Conservation (phyloP, 2,113 vertebrate species). For the Lepisosteus oculatus region DNA sequence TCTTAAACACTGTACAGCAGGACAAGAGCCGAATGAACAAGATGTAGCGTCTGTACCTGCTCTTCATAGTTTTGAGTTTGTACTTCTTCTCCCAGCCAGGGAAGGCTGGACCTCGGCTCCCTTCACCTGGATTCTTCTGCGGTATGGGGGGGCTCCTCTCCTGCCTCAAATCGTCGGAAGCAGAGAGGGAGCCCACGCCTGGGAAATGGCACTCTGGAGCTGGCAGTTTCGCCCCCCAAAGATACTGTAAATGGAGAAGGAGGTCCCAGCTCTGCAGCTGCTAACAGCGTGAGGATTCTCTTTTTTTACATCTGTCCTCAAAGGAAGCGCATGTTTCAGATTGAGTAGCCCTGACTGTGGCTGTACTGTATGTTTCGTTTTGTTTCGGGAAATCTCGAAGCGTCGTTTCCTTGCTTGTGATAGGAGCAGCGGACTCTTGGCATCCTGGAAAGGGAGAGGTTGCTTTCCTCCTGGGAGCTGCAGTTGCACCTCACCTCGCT, state of each 20-base stretch:
- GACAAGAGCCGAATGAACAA: too few relatives aligned
- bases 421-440: too few relatives aligned
- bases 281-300: neutral
- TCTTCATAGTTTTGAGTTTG: neutral
- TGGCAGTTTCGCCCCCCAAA: neutral
- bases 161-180: neutral
- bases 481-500: too few relatives aligned
- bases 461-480: too few relatives aligned
- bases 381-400: too few relatives aligned
- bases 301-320: neutral
- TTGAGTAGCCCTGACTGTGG: neutral
- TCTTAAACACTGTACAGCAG: neutral
- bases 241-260: neutral
- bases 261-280: neutral
- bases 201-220: neutral
- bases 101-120: neutral
- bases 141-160: neutral
- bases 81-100: neutral
- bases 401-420: too few relatives aligned
- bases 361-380: too few relatives aligned
- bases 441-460: too few relatives aligned
- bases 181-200: neutral
- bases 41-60: neutral
- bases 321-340: too few relatives aligned
- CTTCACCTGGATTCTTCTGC: neutral